Conservation (phyloP, 2,888 invertebrate genomes). For the Ceraclea dissimilis region DNA sequence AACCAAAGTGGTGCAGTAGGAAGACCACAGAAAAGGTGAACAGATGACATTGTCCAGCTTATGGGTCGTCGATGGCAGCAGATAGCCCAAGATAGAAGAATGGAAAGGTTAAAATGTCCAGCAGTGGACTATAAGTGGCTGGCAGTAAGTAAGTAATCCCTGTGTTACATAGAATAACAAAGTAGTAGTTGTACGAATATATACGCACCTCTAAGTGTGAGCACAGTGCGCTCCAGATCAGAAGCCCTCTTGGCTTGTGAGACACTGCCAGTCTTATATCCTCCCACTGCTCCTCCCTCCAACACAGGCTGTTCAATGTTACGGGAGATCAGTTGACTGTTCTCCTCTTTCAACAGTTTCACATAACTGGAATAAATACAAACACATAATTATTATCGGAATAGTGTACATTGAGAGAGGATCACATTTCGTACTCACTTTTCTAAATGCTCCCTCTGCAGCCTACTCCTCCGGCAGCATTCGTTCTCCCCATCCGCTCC, state of each 20-base stretch:
- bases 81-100: too few relatives aligned
- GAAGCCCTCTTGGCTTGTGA: conserved; percentile 34
- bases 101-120: too few relatives aligned
- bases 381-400: neutral
- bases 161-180: too few relatives aligned
- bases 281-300: neutral
- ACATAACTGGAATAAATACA: conserved; percentile 42
- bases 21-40: too few relatives aligned
- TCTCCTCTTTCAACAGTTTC: conserved; percentile 54
- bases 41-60: too few relatives aligned
- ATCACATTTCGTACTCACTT: conserved; percentile 9
- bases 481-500: conserved; percentile 31
- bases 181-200: too few relatives aligned
- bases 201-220: conserved; percentile 46
- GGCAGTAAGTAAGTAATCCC: too few relatives aligned
- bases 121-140: too few relatives aligned
- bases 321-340: conserved; percentile 43
- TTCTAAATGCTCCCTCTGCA: conserved; percentile 21
- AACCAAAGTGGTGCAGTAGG: too few relatives aligned
- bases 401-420: too few relatives aligned
- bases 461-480: conserved; percentile 35
- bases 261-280: conserved; percentile 8
- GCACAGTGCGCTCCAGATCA: conserved; percentile 47
- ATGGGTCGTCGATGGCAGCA: too few relatives aligned
- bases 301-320: conserved; percentile 26